Conservation (phyloP, 1,140 invertebrate genomes). For the Macrostomum lignano region DNA sequence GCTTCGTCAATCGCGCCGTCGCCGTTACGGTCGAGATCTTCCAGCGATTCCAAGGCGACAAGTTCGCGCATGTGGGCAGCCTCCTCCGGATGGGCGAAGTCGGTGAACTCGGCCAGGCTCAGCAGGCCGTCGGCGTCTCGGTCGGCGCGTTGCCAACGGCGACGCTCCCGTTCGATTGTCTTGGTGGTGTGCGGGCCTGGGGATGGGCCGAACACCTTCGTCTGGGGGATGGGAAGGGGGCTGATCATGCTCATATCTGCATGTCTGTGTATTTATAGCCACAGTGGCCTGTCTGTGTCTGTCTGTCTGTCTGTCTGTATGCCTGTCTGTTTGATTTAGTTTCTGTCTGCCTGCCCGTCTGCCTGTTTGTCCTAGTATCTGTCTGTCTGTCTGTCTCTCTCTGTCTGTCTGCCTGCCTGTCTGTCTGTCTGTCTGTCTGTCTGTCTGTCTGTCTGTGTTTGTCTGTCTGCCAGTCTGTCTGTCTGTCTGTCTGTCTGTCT, state of each 20-base stretch:
- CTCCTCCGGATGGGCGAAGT: conserved; percentile 85
- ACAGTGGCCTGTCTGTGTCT: not conserved
- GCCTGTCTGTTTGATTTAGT: conserved; percentile 42
- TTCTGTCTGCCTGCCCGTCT: conserved; percentile 24
- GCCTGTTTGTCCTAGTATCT: conserved; percentile 1
- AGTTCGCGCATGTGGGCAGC: conserved; percentile 62
- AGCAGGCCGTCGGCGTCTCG: conserved; percentile 15
- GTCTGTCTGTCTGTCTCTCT: no score
- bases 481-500: no score
- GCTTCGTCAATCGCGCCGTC: conserved; percentile 42
- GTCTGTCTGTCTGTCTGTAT: conserved; percentile 40
- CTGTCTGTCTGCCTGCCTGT: no score
- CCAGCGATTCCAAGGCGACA: conserved; percentile 70
- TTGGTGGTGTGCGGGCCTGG: conserved; percentile 17
- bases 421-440: no score
- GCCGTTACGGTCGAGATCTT: conserved; percentile 84
- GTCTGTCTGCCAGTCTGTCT: no score
- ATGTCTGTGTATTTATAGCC: no score
- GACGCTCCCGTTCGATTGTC: conserved; percentile 18
- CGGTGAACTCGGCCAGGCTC: conserved; percentile 49
- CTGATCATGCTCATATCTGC: no score
- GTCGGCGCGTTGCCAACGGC: conserved; percentile 21
- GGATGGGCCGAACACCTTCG: no score
- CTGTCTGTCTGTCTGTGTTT: no score
- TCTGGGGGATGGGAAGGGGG: no score